phyloP scores from a whole-genome alignment of 2,888 invertebrate genomes.

The Lissonota sp. region DNA sequence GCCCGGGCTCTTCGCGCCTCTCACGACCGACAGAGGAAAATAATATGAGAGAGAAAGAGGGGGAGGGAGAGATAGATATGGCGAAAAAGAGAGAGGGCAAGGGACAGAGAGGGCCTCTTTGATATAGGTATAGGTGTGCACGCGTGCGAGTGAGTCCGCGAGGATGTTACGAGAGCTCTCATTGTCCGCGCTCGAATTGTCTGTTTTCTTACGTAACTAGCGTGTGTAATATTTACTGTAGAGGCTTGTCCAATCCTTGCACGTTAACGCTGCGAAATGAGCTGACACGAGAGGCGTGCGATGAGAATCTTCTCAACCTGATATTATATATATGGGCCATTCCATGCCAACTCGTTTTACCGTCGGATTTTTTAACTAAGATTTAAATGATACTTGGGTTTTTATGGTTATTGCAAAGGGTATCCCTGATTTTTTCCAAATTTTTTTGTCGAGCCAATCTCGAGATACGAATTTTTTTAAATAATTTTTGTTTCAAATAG shows the following conservation, averaged over 20 bases:
- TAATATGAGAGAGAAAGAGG: slow-evolving; percentile 1
- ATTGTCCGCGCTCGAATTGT: slow-evolving; percentile 58
- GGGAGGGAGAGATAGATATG: not conserved
- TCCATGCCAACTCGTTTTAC: no score
- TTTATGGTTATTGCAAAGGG: no score
- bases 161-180: slow-evolving; percentile 74
- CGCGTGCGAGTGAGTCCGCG: slow-evolving; percentile 61
- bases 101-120: not conserved
- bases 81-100: not conserved
- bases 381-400: no score
- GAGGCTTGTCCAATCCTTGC: slow-evolving; percentile 15
- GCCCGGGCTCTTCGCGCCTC: slow-evolving; percentile 26
- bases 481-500: no score
- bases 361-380: no score
- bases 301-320: slow-evolving; percentile 75
- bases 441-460: no score
- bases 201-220: slow-evolving; percentile 70
- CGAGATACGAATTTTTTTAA: no score
- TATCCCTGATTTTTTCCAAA: no score
- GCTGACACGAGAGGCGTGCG: slow-evolving; percentile 60
- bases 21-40: slow-evolving; percentile 30
- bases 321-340: slow-evolving; percentile 22
- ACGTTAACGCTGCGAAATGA: slow-evolving; percentile 53
- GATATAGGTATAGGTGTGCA: slow-evolving; percentile 7
- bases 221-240: slow-evolving; percentile 36